These are phyloP conservation scores for Pachycephus smyrnensis DNA, from an alignment of 2,888 invertebrate species.

Conservation along the genomic window DNA sequence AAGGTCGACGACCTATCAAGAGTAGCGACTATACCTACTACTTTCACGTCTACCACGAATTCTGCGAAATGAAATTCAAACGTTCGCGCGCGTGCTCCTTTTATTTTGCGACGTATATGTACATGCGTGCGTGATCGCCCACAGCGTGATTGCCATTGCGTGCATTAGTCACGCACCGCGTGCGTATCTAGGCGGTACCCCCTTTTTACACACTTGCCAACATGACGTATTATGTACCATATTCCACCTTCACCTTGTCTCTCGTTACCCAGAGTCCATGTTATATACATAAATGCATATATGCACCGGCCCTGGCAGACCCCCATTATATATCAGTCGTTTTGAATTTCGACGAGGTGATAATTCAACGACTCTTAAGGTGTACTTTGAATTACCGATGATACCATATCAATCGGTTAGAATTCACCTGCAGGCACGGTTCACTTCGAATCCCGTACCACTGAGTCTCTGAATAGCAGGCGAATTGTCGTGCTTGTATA, in stretches of 20 bases:
- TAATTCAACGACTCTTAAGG: not conserved
- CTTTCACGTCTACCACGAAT: slow-evolving; percentile 48
- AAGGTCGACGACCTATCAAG: not conserved
- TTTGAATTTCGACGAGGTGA: not conserved
- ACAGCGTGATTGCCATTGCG: not conserved
- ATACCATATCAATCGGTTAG: not conserved
- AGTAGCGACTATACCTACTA: slow-evolving; percentile 10
- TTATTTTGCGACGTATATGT: not conserved
- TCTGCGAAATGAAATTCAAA: slow-evolving; percentile 42
- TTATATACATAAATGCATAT: not conserved
- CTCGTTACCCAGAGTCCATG: not conserved
- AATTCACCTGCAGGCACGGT: not conserved
- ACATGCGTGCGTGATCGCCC: not conserved
- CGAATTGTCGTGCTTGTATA: not conserved
- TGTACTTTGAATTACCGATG: not conserved
- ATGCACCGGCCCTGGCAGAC: not conserved
- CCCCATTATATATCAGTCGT: not conserved
- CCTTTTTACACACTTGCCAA: not conserved
- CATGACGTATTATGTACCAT: not conserved
- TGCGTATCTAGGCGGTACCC: not conserved
- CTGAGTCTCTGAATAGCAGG: not conserved
- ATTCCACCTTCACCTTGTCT: not conserved
- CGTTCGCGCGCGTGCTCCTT: not conserved
- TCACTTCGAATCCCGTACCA: not conserved
- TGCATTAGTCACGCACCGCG: not conserved